Percentiles rank a stretch among this genome's conserved stretches.
Conservation (phyloP, 2,797 vertebrate species). For the Acipenser ruthenus region DNA sequence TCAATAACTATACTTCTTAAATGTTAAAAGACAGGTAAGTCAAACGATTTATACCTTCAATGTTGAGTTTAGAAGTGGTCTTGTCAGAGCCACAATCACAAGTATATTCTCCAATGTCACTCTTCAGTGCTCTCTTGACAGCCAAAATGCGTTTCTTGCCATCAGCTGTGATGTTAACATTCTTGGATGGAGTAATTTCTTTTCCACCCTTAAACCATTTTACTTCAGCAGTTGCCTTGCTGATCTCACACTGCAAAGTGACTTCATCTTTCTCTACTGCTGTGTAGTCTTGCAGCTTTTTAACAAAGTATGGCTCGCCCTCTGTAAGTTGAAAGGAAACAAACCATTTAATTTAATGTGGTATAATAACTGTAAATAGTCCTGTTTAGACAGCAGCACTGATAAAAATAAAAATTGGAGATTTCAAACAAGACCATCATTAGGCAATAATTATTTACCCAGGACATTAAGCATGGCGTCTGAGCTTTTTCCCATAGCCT, state of each 20-base stretch:
- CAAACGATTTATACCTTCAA: constrained; percentile 69
- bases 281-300: constrained; percentile 90
- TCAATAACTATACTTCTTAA: neutral
- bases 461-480: constrained; percentile 94
- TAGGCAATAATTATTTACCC: constrained; percentile 57
- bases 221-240: constrained; percentile 79
- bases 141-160: constrained; percentile 83
- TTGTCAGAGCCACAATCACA: constrained; percentile 94
- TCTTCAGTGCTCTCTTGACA: constrained; percentile 83
- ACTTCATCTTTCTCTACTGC: constrained; percentile 90
- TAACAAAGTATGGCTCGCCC: constrained; percentile 90
- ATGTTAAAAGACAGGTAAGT: neutral
- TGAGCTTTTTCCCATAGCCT: constrained; percentile 80
- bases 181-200: constrained; percentile 83
- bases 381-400: constrained; percentile 4
- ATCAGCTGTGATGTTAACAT: constrained; percentile 69
- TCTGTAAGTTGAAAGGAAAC: constrained; percentile 54
- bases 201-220: constrained; percentile 94
- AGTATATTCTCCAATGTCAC: constrained; percentile 80
- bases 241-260: constrained; percentile 84
- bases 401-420: no score
- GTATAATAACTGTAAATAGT: constrained; percentile 3
- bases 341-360: constrained; percentile 6
- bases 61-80: constrained; percentile 79
- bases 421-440: no score